A percentile compares a stretch with the other conserved stretches of the same genome.
Evolutionary conservation across 2,113 vertebrate genomes (phyloP).

Genomic region (Thamnaconus septentrionalis): DNA sequence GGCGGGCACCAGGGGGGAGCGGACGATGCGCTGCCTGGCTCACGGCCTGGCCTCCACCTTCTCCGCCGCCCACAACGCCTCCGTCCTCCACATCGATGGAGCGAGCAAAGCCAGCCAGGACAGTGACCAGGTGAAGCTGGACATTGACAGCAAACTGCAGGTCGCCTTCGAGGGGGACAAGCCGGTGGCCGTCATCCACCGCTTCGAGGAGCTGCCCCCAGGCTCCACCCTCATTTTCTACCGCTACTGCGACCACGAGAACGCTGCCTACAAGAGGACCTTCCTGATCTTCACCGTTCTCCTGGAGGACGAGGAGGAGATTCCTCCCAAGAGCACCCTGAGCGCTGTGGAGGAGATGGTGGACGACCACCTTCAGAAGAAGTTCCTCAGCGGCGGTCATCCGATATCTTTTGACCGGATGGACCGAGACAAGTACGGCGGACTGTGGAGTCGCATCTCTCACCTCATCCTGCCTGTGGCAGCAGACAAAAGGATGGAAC

Average conservation of each 20-base stretch:
- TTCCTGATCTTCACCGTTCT: conserved; percentile 88
- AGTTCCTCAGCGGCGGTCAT: conserved; percentile 61
- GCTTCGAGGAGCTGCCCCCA: conserved; percentile 87
- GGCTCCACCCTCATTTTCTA: conserved; percentile 94
- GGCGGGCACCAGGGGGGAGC: conserved; percentile 71
- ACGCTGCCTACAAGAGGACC: conserved; percentile 86
- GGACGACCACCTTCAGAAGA: conserved; percentile 82
- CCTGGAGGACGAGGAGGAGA: conserved; percentile 74
- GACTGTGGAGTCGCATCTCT: conserved; percentile 81
- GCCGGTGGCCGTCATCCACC: conserved; percentile 85
- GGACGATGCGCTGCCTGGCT: conserved; percentile 85
- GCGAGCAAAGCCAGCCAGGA: conserved; percentile 61
- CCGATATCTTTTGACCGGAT: conserved; percentile 69
- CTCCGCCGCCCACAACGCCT: conserved; percentile 70
- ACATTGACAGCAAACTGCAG: conserved; percentile 82
- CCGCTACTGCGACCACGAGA: conserved; percentile 95
- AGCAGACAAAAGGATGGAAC: conserved; percentile 55
- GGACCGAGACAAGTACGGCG: conserved; percentile 77
- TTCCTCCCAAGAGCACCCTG: conserved; percentile 67
- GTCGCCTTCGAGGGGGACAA: conserved; percentile 75
- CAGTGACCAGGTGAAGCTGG: conserved; percentile 83
- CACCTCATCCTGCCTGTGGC: conserved; percentile 77
- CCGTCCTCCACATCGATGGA: conserved; percentile 78
- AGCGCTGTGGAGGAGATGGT: conserved; percentile 86
- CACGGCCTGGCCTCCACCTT: conserved; percentile 75